Percentiles rank a stretch among this genome's conserved stretches.
phyloP scores from a whole-genome alignment of 2,888 invertebrate genomes.

The Drosophila flavopinicola region DNA sequence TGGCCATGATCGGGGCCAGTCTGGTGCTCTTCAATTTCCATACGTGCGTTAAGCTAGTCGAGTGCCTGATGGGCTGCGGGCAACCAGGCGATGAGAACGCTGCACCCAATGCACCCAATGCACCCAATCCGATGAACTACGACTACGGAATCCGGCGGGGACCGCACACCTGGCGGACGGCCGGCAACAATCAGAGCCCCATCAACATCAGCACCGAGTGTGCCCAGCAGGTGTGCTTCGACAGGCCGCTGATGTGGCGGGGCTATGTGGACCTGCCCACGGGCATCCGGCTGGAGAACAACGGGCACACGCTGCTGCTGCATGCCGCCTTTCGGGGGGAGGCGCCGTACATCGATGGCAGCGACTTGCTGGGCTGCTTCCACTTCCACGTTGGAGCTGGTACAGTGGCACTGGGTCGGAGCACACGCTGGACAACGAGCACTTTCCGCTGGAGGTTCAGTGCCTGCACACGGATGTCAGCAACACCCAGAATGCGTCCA shows the following conservation, averaged over 20 bases:
- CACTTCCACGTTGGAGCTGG: conserved; percentile 86
- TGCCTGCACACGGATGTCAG: conserved; percentile 58
- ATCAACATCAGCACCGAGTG: conserved; percentile 83
- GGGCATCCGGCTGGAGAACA: conserved; percentile 85
- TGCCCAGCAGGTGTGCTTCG: conserved; percentile 63
- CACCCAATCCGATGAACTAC: background rate
- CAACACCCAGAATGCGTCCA: conserved; percentile 56
- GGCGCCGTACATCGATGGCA: conserved; percentile 82
- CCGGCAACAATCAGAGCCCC: conserved; percentile 84
- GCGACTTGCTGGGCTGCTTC: conserved; percentile 85
- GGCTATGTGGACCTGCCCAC: conserved; percentile 85
- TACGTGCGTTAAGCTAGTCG: background rate
- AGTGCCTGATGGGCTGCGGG: background rate
- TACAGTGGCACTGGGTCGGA: conserved; percentile 86
- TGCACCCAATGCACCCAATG: too few species aligned
- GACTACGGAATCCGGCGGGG: conserved; percentile 61
- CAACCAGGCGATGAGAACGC: background rate
- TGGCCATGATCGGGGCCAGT: conserved; percentile 17
- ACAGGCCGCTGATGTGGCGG: conserved; percentile 84
- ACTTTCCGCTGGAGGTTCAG: conserved; percentile 87
- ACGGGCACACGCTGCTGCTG: conserved; percentile 84
- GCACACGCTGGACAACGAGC: conserved; percentile 85
- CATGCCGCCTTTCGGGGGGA: conserved; percentile 67
- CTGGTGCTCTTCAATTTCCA: conserved; percentile 24
- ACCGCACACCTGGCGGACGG: conserved; percentile 83